Evolutionary conservation across 2,888 invertebrate species (phyloP).

Genomic region (Chrysomela aeneicollis): DNA sequence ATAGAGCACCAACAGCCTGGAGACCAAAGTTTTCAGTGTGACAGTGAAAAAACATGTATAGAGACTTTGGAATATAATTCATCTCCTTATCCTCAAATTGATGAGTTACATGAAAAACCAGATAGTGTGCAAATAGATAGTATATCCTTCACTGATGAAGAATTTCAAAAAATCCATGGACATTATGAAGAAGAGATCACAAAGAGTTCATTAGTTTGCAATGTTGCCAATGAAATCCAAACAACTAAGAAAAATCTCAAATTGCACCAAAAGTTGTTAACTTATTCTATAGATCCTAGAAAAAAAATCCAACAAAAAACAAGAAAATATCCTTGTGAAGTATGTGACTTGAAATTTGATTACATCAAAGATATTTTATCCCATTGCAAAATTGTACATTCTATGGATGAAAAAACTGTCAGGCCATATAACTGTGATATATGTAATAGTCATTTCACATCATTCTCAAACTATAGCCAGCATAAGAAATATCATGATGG

Average conservation of each 20-base stretch:
- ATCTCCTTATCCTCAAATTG: background rate
- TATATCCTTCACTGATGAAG: background rate
- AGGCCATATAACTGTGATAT: slow-evolving; percentile 51
- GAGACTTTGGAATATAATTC: background rate
- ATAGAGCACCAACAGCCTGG: background rate
- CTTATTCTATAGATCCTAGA: too few species aligned
- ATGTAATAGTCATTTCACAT: slow-evolving; percentile 47
- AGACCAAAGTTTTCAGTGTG: background rate
- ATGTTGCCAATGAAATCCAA: slow-evolving; percentile 18
- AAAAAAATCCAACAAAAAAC: slow-evolving; percentile 24
- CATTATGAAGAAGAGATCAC: background rate
- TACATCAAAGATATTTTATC: slow-evolving; percentile 46
- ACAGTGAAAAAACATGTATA: background rate
- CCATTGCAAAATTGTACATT: slow-evolving; percentile 48
- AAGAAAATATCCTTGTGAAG: slow-evolving; percentile 43
- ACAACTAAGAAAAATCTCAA: slow-evolving; percentile 19
- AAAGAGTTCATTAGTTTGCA: slow-evolving; percentile 19
- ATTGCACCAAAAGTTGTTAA: slow-evolving; percentile 23
- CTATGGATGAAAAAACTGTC: slow-evolving; percentile 43
- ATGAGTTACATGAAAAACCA: background rate
- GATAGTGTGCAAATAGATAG: background rate
- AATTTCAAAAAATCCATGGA: background rate
- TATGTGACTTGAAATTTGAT: slow-evolving; percentile 44
- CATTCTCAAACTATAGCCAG: slow-evolving; percentile 48
- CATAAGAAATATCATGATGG: slow-evolving; percentile 51